phyloP scores from a whole-genome alignment of 2,113 vertebrate species.

The Pluvialis apricaria region DNA sequence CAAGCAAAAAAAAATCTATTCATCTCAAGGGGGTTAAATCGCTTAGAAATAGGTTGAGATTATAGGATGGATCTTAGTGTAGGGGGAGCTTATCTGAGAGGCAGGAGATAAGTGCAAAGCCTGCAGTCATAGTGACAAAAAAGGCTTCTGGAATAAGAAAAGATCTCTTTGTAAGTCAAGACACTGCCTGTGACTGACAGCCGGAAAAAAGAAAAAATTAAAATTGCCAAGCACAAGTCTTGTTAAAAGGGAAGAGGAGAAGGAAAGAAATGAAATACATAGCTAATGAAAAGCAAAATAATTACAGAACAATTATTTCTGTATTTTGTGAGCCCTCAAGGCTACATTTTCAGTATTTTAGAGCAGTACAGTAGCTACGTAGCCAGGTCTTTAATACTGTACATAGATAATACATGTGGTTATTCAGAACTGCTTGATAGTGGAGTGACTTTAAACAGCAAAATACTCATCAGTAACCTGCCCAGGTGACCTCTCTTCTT shows the following conservation, averaged over 20 bases:
- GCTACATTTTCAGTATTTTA: neutral
- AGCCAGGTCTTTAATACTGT: neutral
- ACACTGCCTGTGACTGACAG: neutral
- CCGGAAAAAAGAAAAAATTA: neutral
- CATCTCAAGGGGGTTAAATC: constrained; percentile 16
- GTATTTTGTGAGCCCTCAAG: neutral
- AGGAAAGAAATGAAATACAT: neutral
- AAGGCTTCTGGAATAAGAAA: constrained; percentile 35
- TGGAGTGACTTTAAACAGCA: neutral
- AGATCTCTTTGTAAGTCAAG: constrained; percentile 22
- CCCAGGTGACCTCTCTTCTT: neutral
- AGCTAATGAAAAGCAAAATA: neutral
- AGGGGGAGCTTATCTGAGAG: constrained; percentile 30
- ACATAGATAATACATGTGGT: neutral
- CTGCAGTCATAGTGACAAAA: constrained; percentile 27
- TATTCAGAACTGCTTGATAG: neutral
- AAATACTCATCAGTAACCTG: neutral
- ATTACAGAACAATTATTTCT: neutral
- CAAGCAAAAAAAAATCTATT: neutral
- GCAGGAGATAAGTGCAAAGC: constrained; percentile 21
- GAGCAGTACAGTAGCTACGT: neutral
- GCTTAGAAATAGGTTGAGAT: constrained; percentile 22
- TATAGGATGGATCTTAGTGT: constrained; percentile 5
- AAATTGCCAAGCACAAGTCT: neutral
- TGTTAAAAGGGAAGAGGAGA: neutral